Conservation (phyloP, 2,113 vertebrate species). For the Trematocara nigrifrons region DNA sequence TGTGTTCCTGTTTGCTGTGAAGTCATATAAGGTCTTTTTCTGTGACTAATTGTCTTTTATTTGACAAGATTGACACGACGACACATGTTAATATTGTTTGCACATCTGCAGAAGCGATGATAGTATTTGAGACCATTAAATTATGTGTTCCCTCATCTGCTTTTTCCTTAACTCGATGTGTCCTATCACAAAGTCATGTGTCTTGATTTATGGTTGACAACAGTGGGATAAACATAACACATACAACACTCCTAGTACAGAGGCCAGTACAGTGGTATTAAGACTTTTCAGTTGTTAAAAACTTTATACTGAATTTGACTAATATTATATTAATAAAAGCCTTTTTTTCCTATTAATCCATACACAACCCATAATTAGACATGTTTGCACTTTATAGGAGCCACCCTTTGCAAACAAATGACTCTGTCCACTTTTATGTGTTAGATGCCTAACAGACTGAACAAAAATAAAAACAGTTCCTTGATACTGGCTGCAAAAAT, state of each 20-base stretch:
- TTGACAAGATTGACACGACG: not conserved
- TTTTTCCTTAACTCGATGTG: not conserved
- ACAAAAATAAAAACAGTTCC: not conserved
- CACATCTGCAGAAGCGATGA: not conserved
- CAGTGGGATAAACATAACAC: not conserved
- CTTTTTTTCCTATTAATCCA: not conserved
- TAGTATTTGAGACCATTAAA: not conserved
- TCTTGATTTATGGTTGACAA: not conserved
- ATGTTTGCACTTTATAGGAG: not conserved
- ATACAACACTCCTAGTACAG: not conserved
- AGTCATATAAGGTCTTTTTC: not conserved
- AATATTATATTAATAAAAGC: not conserved
- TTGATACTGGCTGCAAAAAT: not conserved
- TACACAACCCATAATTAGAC: not conserved
- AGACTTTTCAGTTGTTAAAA: not conserved
- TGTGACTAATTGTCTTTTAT: not conserved
- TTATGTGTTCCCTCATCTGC: not conserved
- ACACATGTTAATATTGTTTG: not conserved
- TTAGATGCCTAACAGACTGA: not conserved
- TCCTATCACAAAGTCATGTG: not conserved
- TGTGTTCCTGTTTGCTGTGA: conserved; percentile 1
- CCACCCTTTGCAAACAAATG: not conserved
- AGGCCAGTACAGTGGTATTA: not conserved
- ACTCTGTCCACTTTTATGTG: not conserved
- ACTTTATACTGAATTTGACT: not conserved